phyloP scores from a whole-genome alignment of 2,888 invertebrate species.

The Drosophila dives region DNA sequence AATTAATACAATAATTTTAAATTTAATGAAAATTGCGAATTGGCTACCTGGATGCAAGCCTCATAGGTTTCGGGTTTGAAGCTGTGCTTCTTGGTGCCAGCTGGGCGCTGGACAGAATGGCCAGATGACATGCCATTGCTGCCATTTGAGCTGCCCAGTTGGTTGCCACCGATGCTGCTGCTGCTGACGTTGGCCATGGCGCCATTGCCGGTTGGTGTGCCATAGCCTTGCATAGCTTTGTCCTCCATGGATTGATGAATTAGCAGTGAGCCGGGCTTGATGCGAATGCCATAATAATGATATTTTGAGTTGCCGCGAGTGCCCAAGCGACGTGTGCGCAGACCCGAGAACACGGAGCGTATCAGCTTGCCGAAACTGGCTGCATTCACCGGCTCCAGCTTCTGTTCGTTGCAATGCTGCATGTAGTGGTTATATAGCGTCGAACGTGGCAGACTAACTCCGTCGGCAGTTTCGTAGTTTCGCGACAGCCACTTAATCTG shows the following conservation, averaged over 20 bases:
- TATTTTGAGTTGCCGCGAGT: slow-evolving; percentile 99
- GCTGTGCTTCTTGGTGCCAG: slow-evolving; percentile 77
- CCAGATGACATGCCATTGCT: slow-evolving; percentile 38
- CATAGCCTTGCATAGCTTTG: slow-evolving; percentile 75
- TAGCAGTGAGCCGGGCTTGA: slow-evolving; percentile 93
- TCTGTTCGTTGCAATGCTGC: slow-evolving; percentile 96
- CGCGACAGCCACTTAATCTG: slow-evolving; percentile 97
- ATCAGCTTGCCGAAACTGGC: slow-evolving; percentile 99
- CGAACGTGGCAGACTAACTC: slow-evolving; percentile 95
- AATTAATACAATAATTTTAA: neutral
- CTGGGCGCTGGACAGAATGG: slow-evolving; percentile 45
- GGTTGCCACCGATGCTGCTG: slow-evolving; percentile 43
- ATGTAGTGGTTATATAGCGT: slow-evolving; percentile 99
- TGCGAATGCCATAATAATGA: slow-evolving; percentile 99
- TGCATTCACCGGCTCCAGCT: slow-evolving; percentile 99
- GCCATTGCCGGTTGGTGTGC: slow-evolving; percentile 38
- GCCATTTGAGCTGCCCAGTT: slow-evolving; percentile 55
- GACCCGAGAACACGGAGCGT: slow-evolving; percentile 98
- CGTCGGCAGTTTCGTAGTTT: slow-evolving; percentile 99
- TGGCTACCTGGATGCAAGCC: slow-evolving; percentile 84
- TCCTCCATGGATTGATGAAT: slow-evolving; percentile 87
- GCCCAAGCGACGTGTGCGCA: slow-evolving; percentile 96
- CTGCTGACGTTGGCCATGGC: slow-evolving; percentile 48
- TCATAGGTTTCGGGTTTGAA: slow-evolving; percentile 84
- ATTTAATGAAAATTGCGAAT: neutral